Conservation (phyloP, 2,113 vertebrate species). For the Phalacrocorax carbo region DNA sequence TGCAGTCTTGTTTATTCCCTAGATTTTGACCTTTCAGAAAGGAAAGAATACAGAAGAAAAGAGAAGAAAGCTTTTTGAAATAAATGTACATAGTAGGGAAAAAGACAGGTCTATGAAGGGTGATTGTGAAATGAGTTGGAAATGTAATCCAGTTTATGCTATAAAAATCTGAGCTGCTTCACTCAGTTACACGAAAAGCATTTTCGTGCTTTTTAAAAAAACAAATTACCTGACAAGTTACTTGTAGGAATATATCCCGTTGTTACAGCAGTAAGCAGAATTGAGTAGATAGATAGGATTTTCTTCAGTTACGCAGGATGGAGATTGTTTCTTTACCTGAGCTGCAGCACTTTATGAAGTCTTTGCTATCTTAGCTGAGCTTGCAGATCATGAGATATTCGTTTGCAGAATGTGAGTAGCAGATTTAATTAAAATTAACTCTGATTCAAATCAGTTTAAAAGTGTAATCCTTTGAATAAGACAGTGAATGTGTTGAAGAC, state of each 20-base stretch:
- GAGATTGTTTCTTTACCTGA: background rate
- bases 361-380: background rate
- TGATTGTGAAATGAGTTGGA: background rate
- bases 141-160: background rate
- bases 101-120: background rate
- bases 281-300: background rate
- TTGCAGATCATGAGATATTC: background rate
- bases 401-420: background rate
- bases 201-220: background rate
- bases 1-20: background rate
- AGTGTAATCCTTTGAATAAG: background rate
- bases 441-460: background rate
- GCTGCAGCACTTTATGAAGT: background rate
- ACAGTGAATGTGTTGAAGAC: background rate
- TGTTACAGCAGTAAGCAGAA: background rate
- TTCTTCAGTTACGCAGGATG: background rate
- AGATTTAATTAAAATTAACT: background rate
- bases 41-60: background rate
- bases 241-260: background rate
- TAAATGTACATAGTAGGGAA: background rate
- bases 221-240: background rate
- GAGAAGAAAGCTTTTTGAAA: background rate
- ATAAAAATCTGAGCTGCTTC: background rate
- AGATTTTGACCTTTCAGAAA: background rate
- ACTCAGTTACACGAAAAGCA: background rate